Percentiles rank a stretch among this genome's conserved stretches.
Evolutionary conservation across 2,113 vertebrate genomes (phyloP).

Genomic region (Hymenochirus boettgeri): DNA sequence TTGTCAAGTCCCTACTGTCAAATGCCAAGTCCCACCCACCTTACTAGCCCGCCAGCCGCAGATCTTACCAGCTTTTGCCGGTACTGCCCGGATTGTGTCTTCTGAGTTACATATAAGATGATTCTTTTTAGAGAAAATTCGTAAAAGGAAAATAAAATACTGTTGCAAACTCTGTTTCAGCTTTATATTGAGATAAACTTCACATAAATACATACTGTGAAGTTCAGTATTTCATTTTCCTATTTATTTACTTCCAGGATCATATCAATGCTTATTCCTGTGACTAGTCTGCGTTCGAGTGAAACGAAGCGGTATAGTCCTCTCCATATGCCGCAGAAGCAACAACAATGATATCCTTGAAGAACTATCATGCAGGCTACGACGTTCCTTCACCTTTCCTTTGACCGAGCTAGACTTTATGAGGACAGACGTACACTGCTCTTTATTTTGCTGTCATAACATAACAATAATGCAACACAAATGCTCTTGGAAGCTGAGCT

Average conservation of each 20-base stretch:
- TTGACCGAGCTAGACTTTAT: slow-evolving; percentile 72
- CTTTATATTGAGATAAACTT: too few relatives aligned
- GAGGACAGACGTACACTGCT: slow-evolving; percentile 81
- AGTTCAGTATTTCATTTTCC: too few relatives aligned
- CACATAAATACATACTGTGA: too few relatives aligned
- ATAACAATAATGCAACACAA: slow-evolving; percentile 68
- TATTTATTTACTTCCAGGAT: slow-evolving; percentile 77
- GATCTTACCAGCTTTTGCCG: too few relatives aligned
- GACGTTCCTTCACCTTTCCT: slow-evolving; percentile 79
- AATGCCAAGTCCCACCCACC: too few relatives aligned
- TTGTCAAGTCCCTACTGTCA: too few relatives aligned
- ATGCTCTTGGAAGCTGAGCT: slow-evolving; percentile 78
- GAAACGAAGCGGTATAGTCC: slow-evolving; percentile 84
- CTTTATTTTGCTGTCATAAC: slow-evolving; percentile 85
- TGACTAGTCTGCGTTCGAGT: slow-evolving; percentile 76
- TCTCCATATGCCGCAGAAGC: slow-evolving; percentile 83
- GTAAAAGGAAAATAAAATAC: too few relatives aligned
- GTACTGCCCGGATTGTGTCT: too few relatives aligned
- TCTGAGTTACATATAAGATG: too few relatives aligned
- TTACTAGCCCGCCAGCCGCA: too few relatives aligned
- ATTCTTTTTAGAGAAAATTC: too few relatives aligned
- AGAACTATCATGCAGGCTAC: slow-evolving; percentile 74
- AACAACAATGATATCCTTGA: slow-evolving; percentile 78
- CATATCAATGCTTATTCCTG: slow-evolving; percentile 77
- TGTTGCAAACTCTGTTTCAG: too few relatives aligned